Percentiles rank a stretch among this genome's conserved stretches.
Conservation (phyloP, 2,797 vertebrate species). For the Centroberyx gerrardi region DNA sequence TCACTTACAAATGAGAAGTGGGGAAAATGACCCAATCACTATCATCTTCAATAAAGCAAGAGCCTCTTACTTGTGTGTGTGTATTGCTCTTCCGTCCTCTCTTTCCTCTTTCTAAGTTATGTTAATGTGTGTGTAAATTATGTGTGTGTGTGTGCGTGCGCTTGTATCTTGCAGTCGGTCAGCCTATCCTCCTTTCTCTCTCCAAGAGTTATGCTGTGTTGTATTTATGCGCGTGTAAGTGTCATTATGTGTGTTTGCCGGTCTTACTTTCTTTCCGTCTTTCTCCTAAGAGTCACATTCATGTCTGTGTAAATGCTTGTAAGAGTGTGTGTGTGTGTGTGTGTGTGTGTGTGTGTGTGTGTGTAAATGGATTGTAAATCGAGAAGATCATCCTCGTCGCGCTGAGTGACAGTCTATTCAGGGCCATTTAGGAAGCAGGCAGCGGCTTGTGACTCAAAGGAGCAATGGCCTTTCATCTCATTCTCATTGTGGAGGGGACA, state of each 20-base stretch:
- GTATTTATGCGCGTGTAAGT: too few species aligned
- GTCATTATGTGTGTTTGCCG: too few species aligned
- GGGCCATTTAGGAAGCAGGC: slow-evolving; percentile 49
- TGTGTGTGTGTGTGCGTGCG: too few species aligned
- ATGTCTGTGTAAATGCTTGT: neutral
- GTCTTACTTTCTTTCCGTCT: neutral
- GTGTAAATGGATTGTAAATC: slow-evolving; percentile 12
- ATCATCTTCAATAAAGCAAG: neutral
- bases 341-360: neutral
- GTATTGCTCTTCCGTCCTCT: too few species aligned
- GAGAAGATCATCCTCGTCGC: slow-evolving; percentile 34
- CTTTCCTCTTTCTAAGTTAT: too few species aligned
- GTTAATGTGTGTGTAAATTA: too few species aligned
- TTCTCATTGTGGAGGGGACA: slow-evolving; percentile 23
- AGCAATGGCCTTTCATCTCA: slow-evolving; percentile 61
- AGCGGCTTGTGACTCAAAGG: slow-evolving; percentile 53
- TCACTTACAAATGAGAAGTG: neutral
- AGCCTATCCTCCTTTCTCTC: too few species aligned
- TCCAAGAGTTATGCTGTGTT: too few species aligned
- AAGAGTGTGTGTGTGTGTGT: neutral
- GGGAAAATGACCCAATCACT: neutral
- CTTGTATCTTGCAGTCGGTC: too few species aligned
- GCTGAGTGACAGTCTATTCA: slow-evolving; percentile 36
- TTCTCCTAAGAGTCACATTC: too few species aligned
- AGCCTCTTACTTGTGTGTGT: neutral